phyloP scores from a whole-genome alignment of 2,113 vertebrate species.

The Patagioenas fasciata region DNA sequence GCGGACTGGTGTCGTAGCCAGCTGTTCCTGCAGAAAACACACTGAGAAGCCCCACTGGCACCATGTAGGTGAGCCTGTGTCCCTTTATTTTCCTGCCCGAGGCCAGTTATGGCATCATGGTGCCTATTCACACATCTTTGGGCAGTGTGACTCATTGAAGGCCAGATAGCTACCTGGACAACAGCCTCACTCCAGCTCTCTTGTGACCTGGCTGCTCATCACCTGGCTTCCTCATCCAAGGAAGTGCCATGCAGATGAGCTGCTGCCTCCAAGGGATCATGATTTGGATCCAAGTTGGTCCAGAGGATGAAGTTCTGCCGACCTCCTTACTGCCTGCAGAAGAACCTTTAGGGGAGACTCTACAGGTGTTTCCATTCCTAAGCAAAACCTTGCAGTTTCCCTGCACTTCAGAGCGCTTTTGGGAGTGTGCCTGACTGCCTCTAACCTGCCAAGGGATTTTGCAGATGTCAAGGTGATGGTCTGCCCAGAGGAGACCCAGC shows the following conservation, averaged over 20 bases:
- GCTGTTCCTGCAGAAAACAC: neutral
- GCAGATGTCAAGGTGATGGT: neutral
- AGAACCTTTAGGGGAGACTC: neutral
- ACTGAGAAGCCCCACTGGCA: neutral
- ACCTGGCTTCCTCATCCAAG: neutral
- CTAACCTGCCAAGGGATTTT: neutral
- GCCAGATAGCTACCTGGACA: neutral
- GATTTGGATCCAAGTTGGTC: neutral
- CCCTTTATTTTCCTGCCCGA: neutral
- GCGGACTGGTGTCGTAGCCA: rapidly evolving
- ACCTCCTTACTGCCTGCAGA: neutral
- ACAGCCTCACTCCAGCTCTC: rapidly evolving
- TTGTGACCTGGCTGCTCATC: neutral
- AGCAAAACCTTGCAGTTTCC: neutral
- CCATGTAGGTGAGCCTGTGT: rapidly evolving
- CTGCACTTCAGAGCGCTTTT: neutral
- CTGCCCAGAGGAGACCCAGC: neutral
- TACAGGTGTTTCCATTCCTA: neutral
- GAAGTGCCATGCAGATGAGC: neutral
- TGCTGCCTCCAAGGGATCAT: neutral
- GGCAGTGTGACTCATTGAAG: neutral
- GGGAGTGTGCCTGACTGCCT: neutral
- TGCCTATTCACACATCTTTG: neutral
- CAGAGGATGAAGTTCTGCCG: neutral
- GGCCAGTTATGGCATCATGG: neutral